These are phyloP conservation scores for Gnathonemus longibarbis DNA, from an alignment of 2,113 vertebrate species.

Conservation along the genomic window DNA sequence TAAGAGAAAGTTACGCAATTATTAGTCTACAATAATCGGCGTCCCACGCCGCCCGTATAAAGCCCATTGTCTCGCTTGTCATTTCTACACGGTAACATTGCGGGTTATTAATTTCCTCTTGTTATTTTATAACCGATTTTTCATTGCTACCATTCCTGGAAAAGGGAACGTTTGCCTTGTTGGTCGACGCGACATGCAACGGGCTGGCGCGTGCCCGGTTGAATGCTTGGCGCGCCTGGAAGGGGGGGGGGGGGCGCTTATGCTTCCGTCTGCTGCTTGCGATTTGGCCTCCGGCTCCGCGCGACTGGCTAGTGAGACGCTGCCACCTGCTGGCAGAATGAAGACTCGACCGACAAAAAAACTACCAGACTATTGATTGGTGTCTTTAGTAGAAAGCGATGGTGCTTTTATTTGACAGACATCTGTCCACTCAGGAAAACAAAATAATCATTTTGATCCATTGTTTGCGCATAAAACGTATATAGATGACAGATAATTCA, in stretches of 20 bases:
- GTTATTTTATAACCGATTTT: background rate
- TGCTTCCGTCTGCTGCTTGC: background rate
- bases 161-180: background rate
- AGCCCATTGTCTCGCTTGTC: background rate
- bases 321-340: background rate
- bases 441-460: background rate
- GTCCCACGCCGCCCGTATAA: background rate
- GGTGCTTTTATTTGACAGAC: background rate
- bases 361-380: background rate
- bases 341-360: background rate
- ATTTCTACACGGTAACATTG: background rate
- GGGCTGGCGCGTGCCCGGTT: background rate
- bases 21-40: background rate
- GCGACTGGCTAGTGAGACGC: background rate
- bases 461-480: background rate
- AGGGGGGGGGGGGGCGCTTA: background rate
- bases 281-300: background rate
- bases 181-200: background rate
- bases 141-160: background rate
- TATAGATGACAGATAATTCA: background rate
- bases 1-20: background rate
- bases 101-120: background rate
- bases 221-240: background rate
- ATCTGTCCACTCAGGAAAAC: background rate
- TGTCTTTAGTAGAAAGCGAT: background rate